These are phyloP conservation scores for Halocynthia aurantium DNA, from an alignment of 23 tunicate genomes.

Conservation along the genomic window DNA sequence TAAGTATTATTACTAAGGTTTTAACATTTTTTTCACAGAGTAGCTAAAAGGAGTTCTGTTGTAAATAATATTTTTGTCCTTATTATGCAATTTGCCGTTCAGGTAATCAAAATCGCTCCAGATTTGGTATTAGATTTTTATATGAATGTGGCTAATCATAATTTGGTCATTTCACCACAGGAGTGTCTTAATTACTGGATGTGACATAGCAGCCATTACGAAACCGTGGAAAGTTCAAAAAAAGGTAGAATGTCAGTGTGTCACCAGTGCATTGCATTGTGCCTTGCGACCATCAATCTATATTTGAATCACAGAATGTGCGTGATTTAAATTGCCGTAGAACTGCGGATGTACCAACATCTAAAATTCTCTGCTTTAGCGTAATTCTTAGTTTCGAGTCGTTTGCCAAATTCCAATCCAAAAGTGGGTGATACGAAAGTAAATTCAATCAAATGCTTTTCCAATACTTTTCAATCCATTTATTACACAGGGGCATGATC, in stretches of 20 bases:
- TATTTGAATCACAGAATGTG: too few relatives aligned
- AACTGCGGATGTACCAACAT: background rate
- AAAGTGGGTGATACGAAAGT: too few relatives aligned
- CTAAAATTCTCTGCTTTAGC: background rate
- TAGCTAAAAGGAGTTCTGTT: too few relatives aligned
- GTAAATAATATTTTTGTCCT: too few relatives aligned
- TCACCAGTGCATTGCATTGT: slow-evolving; percentile 13
- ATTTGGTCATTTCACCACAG: slow-evolving; percentile 13
- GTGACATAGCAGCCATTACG: slow-evolving; percentile 91
- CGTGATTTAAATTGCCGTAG: too few relatives aligned
- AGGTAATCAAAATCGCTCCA: too few relatives aligned
- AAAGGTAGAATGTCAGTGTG: slow-evolving; percentile 48
- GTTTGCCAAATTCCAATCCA: background rate
- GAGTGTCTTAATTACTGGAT: slow-evolving; percentile 85
- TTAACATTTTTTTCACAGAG: too few relatives aligned
- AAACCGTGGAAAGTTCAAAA: slow-evolving; percentile 85
- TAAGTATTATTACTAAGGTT: background rate
- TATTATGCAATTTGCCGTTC: too few relatives aligned
- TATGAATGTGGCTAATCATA: too few relatives aligned
- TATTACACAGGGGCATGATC: slow-evolving; percentile 77
- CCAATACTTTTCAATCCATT: background rate
- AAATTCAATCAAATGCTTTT: too few relatives aligned
- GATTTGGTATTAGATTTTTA: too few relatives aligned
- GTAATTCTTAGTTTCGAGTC: background rate
- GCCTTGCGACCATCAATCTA: background rate